Evolutionary conservation across 2,888 invertebrate genomes (phyloP).

Genomic region (Drosophila picticornis): DNA sequence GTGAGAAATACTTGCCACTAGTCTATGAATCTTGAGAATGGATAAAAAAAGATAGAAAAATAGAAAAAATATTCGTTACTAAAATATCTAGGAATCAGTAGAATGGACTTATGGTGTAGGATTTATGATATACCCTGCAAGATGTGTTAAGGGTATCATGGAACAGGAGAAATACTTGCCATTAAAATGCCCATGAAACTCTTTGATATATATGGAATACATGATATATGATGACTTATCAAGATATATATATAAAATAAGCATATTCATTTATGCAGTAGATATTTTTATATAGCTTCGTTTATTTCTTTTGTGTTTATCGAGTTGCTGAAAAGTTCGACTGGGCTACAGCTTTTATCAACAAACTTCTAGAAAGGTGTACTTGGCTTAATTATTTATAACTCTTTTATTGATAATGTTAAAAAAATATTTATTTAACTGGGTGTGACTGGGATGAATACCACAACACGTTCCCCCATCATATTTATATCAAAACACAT

Average conservation of each 20-base stretch:
- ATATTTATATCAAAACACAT: neutral
- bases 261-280: neutral
- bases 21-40: neutral
- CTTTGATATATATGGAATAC: neutral
- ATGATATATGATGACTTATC: neutral
- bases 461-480: neutral
- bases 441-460: neutral
- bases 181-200: neutral
- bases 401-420: neutral
- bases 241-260: neutral
- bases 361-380: neutral
- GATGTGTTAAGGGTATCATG: neutral
- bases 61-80: neutral
- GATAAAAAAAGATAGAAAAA: neutral
- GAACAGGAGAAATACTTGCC: neutral
- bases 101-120: rapidly evolving
- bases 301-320: neutral
- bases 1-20: neutral
- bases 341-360: neutral
- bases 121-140: neutral
- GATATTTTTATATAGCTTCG: neutral
- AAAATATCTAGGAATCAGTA: neutral
- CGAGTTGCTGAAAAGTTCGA: neutral
- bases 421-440: neutral
- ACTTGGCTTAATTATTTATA: neutral